Percentiles rank a stretch among this genome's conserved stretches.
phyloP scores from a whole-genome alignment of 2,113 vertebrate genomes.

The Probosciger aterrimus region DNA sequence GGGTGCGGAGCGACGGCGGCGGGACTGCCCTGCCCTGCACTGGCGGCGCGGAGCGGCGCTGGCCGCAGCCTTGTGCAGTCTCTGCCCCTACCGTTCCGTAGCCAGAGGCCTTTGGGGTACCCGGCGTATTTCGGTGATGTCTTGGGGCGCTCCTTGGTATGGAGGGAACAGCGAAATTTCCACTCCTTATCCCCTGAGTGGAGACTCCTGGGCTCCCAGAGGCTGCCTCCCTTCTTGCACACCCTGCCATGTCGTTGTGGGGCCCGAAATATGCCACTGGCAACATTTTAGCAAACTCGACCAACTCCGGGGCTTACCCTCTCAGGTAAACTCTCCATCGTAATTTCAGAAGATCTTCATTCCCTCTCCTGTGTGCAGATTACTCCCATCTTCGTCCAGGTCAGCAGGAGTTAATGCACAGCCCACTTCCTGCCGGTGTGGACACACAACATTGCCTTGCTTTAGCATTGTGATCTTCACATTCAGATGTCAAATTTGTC shows the following conservation, averaged over 20 bases:
- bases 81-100: background rate
- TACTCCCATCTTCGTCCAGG: background rate
- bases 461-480: background rate
- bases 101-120: background rate
- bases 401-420: background rate
- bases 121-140: background rate
- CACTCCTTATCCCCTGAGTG: accelerated
- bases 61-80: background rate
- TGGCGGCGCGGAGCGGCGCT: background rate
- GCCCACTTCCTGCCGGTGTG: background rate
- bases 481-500: background rate
- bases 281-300: background rate
- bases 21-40: background rate
- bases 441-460: background rate
- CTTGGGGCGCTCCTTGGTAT: background rate
- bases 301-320: background rate
- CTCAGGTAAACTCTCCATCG: background rate
- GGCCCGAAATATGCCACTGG: background rate
- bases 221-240: no score
- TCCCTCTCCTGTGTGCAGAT: background rate
- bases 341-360: background rate
- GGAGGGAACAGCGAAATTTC: background rate
- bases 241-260: background rate
- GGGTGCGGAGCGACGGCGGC: background rate
- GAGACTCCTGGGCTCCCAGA: background rate